Evolutionary conservation across 2,113 vertebrate genomes (phyloP), one percentile per base, ranked within the genome.

Genomic region (Syngnathus typhle): DNA sequence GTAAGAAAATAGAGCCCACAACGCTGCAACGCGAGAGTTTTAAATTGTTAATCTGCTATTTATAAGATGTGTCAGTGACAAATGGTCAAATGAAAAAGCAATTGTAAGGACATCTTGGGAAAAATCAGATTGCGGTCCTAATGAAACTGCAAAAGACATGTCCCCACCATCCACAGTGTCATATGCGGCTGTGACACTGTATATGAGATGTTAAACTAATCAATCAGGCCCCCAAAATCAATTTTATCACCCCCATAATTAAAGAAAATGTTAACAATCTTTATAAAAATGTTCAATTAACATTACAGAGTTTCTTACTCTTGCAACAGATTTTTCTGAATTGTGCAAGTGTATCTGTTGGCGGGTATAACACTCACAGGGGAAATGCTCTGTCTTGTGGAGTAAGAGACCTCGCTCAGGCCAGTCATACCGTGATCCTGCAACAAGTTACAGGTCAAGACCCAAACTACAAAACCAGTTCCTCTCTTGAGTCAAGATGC

Each of bases 341-440:
- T 27, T 27, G 52, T 55, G 5, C 0, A 13, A 27, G 19, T 59
- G 16, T 37, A 5, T 8, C 16, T 38, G 18, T 37, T n/a, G 36
- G 9, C 3, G 8, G 7, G 8, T 71, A 41, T 6, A 41, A 41
- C 79, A 89, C 91, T 90, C 82, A 93, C 91, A 44, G 91, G 91
- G 54, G 91, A 93, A 11, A 90, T 78, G 11, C 83, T 91, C 60
- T 90, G 89, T 71, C 84, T 82, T 3, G 83, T 85, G 55, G 89
- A 86, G 69, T 88, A 89, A 15, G 86, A 85, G 10, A 86, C 80
- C 18, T 92, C 91, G 67, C 85, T 85, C 6, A 89, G 72, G 43
- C 82, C 44, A 4, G 72, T 72, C 27, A 89, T 76, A 7, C 88
- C 64, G 12, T 90, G 90, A 74, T 90, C 88, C 91, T 93, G 76